A percentile compares a stretch with the other conserved stretches of the same genome.
Evolutionary conservation across 2,888 invertebrate genomes (phyloP).

Genomic region (Cryptus armator): DNA sequence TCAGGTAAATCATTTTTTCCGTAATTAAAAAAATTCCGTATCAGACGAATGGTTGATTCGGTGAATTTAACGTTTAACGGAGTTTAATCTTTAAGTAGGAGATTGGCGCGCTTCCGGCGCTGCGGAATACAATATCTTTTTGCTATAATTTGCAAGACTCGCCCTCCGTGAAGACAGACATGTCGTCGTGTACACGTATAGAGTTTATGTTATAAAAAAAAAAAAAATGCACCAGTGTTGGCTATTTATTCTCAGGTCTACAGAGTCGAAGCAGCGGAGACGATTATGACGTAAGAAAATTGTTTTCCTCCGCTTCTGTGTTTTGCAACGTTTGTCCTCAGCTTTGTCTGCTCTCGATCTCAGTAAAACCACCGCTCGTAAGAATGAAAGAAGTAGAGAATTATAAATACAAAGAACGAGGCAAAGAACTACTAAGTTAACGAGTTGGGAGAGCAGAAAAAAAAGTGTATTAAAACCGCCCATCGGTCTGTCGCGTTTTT

Average conservation of each 20-base stretch:
- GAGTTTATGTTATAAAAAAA: conserved; percentile 11
- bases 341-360: background rate
- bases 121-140: conserved; percentile 40
- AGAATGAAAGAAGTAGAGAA: conserved; percentile 46
- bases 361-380: background rate
- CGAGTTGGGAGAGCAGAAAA: conserved; percentile 13
- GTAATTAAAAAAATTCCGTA: too few species aligned
- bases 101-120: conserved; percentile 10
- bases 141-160: conserved; percentile 39
- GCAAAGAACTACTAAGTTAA: conserved; percentile 26
- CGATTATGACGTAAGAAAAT: conserved; percentile 51
- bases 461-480: conserved; percentile 21
- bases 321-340: conserved; percentile 38
- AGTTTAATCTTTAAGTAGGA: background rate
- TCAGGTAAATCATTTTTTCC: too few species aligned
- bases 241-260: conserved; percentile 5
- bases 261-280: background rate
- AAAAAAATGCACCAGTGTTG: background rate
- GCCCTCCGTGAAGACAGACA: background rate
- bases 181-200: background rate
- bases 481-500: conserved; percentile 19
- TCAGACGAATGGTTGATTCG: too few species aligned
- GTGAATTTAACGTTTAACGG: background rate
- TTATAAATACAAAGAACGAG: conserved; percentile 36
- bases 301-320: conserved; percentile 43